phyloP scores from a whole-genome alignment of 2,797 vertebrate species.

The Diplodus puntazzo region DNA sequence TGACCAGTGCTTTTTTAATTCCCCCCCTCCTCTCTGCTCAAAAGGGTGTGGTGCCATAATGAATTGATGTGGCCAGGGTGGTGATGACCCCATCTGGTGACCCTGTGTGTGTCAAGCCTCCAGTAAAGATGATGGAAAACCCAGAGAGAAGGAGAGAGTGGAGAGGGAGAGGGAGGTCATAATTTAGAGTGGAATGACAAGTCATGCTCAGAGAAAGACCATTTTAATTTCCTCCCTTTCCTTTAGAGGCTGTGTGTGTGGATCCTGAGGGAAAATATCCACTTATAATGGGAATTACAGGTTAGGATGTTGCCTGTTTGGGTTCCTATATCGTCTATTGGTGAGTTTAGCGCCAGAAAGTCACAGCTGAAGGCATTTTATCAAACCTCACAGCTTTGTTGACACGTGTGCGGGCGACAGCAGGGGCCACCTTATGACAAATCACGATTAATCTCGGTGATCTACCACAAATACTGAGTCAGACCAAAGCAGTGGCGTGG shows the following conservation, averaged over 20 bases:
- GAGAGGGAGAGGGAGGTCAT: constrained; percentile 27
- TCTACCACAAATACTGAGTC: constrained; percentile 59
- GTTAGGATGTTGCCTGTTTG: too few relatives aligned
- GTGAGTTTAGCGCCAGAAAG: constrained; percentile 16
- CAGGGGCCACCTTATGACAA: constrained; percentile 46
- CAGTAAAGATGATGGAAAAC: constrained; percentile 54
- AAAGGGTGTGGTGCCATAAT: constrained; percentile 66
- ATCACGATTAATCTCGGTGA: constrained; percentile 57
- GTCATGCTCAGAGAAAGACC: constrained; percentile 16
- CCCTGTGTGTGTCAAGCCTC: constrained; percentile 38
- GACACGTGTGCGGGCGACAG: constrained; percentile 57
- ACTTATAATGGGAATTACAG: constrained; percentile 1
- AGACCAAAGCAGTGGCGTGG: constrained; percentile 30
- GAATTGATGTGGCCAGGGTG: constrained; percentile 54
- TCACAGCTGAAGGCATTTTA: constrained; percentile 34
- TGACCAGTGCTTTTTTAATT: constrained; percentile 18
- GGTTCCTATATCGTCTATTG: not conserved
- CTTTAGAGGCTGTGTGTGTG: not conserved
- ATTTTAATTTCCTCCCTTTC: constrained; percentile 15
- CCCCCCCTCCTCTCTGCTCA: constrained; percentile 11
- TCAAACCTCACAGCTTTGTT: constrained; percentile 66
- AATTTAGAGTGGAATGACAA: constrained; percentile 50
- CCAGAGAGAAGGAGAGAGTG: constrained; percentile 8
- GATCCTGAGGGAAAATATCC: not conserved
- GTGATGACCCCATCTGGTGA: constrained; percentile 66